These are phyloP conservation scores for Danaus chrysippus DNA, from an alignment of 2,888 invertebrate genomes.

Conservation along the genomic window DNA sequence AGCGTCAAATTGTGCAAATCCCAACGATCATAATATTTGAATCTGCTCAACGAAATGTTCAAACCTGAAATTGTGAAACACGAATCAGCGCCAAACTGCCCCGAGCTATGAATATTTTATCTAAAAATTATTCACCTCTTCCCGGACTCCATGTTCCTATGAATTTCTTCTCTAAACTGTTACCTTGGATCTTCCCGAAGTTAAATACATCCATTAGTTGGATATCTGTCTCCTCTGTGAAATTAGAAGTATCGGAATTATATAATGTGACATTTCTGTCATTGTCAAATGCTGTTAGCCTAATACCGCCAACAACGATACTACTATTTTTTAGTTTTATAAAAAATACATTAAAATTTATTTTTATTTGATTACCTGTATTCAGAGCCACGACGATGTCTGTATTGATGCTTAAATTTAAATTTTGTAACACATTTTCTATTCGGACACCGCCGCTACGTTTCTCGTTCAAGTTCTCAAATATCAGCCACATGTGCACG, in stretches of 20 bases:
- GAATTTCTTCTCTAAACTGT: slow-evolving; percentile 44
- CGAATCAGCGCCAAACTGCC: slow-evolving; percentile 24
- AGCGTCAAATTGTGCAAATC: slow-evolving; percentile 66
- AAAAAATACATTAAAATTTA: background rate
- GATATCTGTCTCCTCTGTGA: slow-evolving; percentile 43
- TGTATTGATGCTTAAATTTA: slow-evolving; percentile 59
- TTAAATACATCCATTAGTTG: slow-evolving; percentile 56
- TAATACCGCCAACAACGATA: background rate
- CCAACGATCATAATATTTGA: slow-evolving; percentile 67
- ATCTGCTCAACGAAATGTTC: slow-evolving; percentile 42
- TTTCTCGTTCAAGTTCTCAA: slow-evolving; percentile 26
- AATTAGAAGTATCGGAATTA: slow-evolving; percentile 22
- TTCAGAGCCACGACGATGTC: slow-evolving; percentile 46
- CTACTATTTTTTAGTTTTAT: background rate
- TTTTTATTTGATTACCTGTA: slow-evolving; percentile 38
- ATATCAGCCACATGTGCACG: slow-evolving; percentile 53
- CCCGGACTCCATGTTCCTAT: slow-evolving; percentile 49
- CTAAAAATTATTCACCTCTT: slow-evolving; percentile 39
- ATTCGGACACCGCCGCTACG: slow-evolving; percentile 27
- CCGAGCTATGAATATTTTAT: slow-evolving; percentile 28
- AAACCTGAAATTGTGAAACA: slow-evolving; percentile 47
- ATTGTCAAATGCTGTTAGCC: slow-evolving; percentile 9
- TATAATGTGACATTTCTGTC: slow-evolving; percentile 11
- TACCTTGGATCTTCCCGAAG: slow-evolving; percentile 65
- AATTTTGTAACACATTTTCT: slow-evolving; percentile 37